These are phyloP conservation scores for Pseudococcus viburni DNA, from an alignment of 2,888 invertebrate species.

Conservation along the genomic window DNA sequence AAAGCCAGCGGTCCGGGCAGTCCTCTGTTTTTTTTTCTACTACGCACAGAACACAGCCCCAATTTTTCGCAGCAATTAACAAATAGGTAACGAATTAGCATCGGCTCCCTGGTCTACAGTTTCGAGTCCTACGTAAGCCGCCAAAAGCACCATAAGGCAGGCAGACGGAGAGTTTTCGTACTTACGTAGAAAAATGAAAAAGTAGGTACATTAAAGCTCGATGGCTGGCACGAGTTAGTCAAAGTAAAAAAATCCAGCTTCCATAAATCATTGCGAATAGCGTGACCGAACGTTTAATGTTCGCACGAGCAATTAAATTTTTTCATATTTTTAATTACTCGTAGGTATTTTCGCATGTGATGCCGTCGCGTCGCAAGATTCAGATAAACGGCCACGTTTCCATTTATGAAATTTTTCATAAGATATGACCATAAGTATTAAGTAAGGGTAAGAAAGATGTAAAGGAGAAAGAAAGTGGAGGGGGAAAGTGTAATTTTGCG, in stretches of 20 bases:
- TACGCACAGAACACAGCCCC: neutral
- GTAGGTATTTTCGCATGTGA: slow-evolving; percentile 24
- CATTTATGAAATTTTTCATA: neutral
- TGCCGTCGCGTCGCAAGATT: neutral
- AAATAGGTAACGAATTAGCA: slow-evolving; percentile 31
- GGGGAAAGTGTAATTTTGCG: too few species aligned
- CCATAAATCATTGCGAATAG: slow-evolving; percentile 26
- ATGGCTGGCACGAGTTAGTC: slow-evolving; percentile 22
- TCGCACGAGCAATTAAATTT: slow-evolving; percentile 36
- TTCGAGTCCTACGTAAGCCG: neutral
- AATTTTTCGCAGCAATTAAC: slow-evolving; percentile 21
- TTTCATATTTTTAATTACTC: slow-evolving; percentile 23
- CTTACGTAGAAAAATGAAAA: neutral
- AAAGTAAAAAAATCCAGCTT: slow-evolving; percentile 36
- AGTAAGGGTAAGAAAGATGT: neutral
- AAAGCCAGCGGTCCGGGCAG: neutral
- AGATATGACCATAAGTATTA: too few species aligned
- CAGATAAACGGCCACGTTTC: neutral
- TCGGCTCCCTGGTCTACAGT: neutral
- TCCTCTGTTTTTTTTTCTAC: neutral
- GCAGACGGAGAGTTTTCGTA: neutral
- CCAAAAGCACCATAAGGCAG: neutral
- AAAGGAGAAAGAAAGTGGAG: too few species aligned
- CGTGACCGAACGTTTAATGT: slow-evolving; percentile 37
- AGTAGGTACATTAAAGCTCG: neutral